Evolutionary conservation across 2,888 invertebrate species (phyloP).

Genomic region (Hartigia nigra): DNA sequence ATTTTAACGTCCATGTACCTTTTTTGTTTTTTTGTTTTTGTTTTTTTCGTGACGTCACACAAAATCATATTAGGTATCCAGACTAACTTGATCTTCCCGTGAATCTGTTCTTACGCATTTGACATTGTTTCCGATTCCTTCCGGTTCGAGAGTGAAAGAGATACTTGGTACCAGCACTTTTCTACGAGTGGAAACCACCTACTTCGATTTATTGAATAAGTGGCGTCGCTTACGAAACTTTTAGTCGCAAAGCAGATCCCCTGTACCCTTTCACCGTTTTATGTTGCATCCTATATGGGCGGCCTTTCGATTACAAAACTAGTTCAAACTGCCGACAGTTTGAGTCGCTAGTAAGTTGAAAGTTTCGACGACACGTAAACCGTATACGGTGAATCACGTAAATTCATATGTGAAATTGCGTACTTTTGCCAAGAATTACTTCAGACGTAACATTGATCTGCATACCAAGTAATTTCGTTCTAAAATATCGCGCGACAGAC

Average conservation of each 20-base stretch:
- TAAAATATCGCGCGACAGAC: neutral
- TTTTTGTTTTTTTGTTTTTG: neutral
- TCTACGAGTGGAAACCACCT: constrained; percentile 32
- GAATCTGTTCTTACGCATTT: neutral
- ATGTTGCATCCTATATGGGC: constrained; percentile 21
- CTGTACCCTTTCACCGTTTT: neutral
- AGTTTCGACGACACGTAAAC: neutral
- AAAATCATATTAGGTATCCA: neutral
- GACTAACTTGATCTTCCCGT: neutral
- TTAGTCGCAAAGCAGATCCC: neutral
- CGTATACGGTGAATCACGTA: neutral
- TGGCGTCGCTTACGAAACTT: constrained; percentile 56
- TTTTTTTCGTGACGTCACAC: neutral
- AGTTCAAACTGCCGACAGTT: constrained; percentile 36
- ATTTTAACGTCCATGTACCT: neutral
- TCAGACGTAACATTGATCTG: neutral
- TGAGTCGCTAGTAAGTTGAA: neutral
- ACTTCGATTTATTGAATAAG: constrained; percentile 55
- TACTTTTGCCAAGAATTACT: neutral
- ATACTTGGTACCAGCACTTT: neutral
- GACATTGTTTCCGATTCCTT: neutral
- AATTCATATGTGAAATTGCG: neutral
- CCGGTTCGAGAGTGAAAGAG: neutral
- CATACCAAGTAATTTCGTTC: neutral
- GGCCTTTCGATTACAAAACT: constrained; percentile 25